phyloP scores from a whole-genome alignment of 2,888 invertebrate species.

The Cephalotes varians region DNA sequence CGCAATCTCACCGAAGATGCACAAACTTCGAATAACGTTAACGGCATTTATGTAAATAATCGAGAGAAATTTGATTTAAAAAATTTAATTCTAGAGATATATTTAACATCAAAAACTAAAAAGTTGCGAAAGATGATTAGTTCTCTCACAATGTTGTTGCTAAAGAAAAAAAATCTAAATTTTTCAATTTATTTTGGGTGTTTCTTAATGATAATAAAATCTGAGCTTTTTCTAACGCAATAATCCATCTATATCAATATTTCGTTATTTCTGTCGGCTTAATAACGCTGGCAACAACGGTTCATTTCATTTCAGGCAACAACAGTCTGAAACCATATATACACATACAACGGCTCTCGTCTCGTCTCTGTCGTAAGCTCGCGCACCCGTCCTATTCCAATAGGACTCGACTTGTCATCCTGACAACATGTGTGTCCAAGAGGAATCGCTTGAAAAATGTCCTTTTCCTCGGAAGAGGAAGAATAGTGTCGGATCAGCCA shows the following conservation, averaged over 20 bases:
- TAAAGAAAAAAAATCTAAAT: neutral
- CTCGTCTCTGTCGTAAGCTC: constrained; percentile 27
- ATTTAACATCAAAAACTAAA: neutral
- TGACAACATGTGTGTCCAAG: constrained; percentile 49
- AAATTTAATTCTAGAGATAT: neutral
- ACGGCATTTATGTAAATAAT: neutral
- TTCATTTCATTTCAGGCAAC: constrained; percentile 15
- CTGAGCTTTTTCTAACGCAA: neutral
- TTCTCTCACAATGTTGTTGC: neutral
- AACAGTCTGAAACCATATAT: constrained; percentile 3
- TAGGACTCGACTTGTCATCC: constrained; percentile 39
- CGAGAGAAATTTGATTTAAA: neutral
- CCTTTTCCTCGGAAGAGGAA: constrained; percentile 59
- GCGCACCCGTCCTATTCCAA: constrained; percentile 19
- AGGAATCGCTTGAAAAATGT: constrained; percentile 72
- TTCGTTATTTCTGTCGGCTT: neutral
- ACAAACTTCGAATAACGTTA: neutral
- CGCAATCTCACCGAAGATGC: neutral
- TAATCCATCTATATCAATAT: constrained; percentile 1
- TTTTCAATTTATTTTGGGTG: neutral
- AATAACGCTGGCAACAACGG: constrained; percentile 13
- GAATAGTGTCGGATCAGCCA: constrained; percentile 41
- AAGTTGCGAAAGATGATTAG: neutral
- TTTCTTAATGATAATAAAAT: neutral
- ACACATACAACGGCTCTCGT: constrained; percentile 25